Conservation (phyloP, 2,888 invertebrate genomes). For the Harpalus rufipes region DNA sequence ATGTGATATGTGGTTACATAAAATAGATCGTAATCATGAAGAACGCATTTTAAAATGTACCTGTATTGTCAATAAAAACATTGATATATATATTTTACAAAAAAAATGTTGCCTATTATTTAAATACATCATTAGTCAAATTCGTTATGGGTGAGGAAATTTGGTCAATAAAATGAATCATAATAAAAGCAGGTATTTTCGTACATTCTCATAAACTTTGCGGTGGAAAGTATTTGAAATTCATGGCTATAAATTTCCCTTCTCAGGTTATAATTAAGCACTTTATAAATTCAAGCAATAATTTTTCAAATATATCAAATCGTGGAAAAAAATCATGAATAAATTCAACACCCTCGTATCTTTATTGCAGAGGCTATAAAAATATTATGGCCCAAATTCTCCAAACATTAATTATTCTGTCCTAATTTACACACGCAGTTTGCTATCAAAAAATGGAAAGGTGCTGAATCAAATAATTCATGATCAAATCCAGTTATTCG, state of each 20-base stretch:
- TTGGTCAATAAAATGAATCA: neutral
- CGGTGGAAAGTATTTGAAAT: slow-evolving; percentile 38
- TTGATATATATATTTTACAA: too few relatives aligned
- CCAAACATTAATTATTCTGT: slow-evolving; percentile 29
- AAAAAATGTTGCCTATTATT: too few relatives aligned
- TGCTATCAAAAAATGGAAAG: too few relatives aligned
- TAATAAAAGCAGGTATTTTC: neutral
- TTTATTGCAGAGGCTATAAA: slow-evolving; percentile 46
- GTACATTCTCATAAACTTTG: slow-evolving; percentile 25
- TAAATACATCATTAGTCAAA: neutral
- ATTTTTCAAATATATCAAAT: slow-evolving; percentile 53
- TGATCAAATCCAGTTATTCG: too few relatives aligned
- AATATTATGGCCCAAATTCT: slow-evolving; percentile 34
- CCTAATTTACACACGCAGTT: slow-evolving; percentile 17
- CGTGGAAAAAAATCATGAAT: slow-evolving; percentile 51
- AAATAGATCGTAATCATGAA: neutral
- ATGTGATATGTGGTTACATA: neutral
- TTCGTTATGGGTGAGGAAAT: neutral
- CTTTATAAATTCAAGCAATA: slow-evolving; percentile 51
- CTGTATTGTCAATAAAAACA: too few relatives aligned
- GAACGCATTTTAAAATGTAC: neutral
- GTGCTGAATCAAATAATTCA: too few relatives aligned
- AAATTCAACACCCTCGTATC: slow-evolving; percentile 47
- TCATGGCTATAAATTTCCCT: slow-evolving; percentile 25
- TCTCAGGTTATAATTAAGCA: slow-evolving; percentile 27